Conservation (phyloP, 2,888 invertebrate genomes). For the Linnaemya vulpina region DNA sequence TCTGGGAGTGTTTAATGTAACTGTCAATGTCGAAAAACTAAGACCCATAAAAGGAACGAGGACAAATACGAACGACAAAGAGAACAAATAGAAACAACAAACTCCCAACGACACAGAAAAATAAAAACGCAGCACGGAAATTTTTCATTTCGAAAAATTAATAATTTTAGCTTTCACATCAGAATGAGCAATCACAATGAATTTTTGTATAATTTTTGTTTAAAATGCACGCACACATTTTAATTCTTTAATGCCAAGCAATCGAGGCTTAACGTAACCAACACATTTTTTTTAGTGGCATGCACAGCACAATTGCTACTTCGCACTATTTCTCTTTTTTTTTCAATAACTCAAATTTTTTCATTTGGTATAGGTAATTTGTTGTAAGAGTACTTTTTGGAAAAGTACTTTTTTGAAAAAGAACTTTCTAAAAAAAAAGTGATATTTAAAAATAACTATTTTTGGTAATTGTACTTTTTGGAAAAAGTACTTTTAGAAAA, state of each 20-base stretch:
- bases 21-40: constrained; percentile 62
- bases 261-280: constrained; percentile 11
- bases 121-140: constrained; percentile 41
- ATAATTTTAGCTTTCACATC: constrained; percentile 37
- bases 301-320: too few species aligned
- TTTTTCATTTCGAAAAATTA: constrained; percentile 54
- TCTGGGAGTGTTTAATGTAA: constrained; percentile 54
- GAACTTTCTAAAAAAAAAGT: too few species aligned
- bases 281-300: not conserved
- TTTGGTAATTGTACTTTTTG: too few species aligned
- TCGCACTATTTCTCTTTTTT: too few species aligned
- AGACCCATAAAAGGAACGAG: not conserved
- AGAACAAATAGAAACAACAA: not conserved
- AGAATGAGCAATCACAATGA: constrained; percentile 66
- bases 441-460: too few species aligned
- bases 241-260: not conserved
- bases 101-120: not conserved
- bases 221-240: constrained; percentile 34
- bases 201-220: constrained; percentile 61
- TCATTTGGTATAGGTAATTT: too few species aligned
- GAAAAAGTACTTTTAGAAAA: too few species aligned
- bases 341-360: too few species aligned
- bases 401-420: too few species aligned
- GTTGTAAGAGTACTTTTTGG: too few species aligned
- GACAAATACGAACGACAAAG: not conserved